Evolutionary conservation across 92 coral and sea anemone species (phyloP).

Genomic region (Metridium senile): DNA sequence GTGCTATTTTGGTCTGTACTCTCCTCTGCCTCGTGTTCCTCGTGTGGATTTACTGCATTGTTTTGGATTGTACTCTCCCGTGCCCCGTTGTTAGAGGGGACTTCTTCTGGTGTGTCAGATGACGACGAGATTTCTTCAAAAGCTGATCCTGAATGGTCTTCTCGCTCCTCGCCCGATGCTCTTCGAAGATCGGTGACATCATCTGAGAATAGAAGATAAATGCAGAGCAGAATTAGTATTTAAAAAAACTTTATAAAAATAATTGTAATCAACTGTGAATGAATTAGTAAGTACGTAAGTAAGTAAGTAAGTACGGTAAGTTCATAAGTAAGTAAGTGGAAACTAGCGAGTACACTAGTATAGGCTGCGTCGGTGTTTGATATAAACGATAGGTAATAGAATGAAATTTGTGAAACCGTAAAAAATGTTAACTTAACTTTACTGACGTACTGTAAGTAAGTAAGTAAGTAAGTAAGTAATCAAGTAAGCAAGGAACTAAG

Average conservation of each 20-base stretch:
- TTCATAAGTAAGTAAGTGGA: not conserved
- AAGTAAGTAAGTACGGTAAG: not conserved
- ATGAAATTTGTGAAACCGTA: too few species aligned
- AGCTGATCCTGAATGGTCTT: conserved; percentile 8
- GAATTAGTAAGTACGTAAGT: not conserved
- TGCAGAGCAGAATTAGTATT: too few species aligned
- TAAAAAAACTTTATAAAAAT: too few species aligned
- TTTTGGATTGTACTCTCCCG: not conserved
- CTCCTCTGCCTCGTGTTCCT: not conserved
- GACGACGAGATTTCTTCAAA: conserved; percentile 13
- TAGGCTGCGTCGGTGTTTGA: too few species aligned
- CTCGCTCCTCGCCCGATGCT: not conserved
- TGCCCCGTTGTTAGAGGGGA: not conserved
- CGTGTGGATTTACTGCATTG: not conserved
- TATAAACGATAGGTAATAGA: too few species aligned
- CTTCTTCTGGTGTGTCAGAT: not conserved
- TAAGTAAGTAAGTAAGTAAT: too few species aligned
- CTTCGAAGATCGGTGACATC: not conserved
- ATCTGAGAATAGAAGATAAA: not conserved
- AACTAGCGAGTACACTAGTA: too few species aligned
- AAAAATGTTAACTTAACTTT: too few species aligned
- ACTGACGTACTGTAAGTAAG: too few species aligned
- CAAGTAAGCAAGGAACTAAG: too few species aligned
- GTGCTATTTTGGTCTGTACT: not conserved
- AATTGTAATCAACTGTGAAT: not conserved